phyloP scores from a whole-genome alignment of 1,140 invertebrate genomes.

The Habropoda laboriosa region DNA sequence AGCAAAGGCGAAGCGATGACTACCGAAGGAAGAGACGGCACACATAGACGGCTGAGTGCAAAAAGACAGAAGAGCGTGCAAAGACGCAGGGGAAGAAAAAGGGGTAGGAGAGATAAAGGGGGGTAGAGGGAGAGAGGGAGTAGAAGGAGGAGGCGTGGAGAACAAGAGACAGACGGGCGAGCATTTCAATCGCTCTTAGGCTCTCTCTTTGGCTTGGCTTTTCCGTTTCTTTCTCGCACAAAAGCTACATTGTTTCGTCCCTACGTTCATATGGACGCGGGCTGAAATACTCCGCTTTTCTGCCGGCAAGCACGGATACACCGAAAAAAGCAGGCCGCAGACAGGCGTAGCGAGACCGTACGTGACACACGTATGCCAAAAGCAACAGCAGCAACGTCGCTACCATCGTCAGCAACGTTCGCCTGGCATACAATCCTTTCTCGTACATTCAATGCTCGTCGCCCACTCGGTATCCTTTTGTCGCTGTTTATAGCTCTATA shows the following conservation, averaged over 20 bases:
- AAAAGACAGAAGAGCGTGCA: conserved; percentile 9
- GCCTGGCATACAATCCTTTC: conserved; percentile 55
- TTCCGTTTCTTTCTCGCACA: conserved; percentile 67
- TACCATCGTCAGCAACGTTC: conserved; percentile 40
- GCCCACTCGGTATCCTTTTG: conserved; percentile 59
- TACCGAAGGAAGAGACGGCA: conserved; percentile 2
- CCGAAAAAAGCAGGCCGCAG: conserved; percentile 40
- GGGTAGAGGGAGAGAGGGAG: background rate
- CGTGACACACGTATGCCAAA: conserved; percentile 41
- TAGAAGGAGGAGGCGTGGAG: conserved; percentile 1
- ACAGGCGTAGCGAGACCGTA: conserved; percentile 28
- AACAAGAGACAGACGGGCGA: conserved; percentile 52
- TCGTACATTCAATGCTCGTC: conserved; percentile 49
- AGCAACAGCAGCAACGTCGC: conserved; percentile 48
- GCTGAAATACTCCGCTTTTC: conserved; percentile 59
- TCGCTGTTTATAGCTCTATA: conserved; percentile 59
- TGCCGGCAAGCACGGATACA: conserved; percentile 43
- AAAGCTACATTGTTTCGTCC: conserved; percentile 73
- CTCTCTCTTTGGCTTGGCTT: conserved; percentile 66
- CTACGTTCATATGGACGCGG: conserved; percentile 50
- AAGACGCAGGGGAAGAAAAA: conserved; percentile 11
- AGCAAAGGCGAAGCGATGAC: background rate
- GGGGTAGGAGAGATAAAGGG: background rate
- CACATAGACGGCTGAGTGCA: background rate
- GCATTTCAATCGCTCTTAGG: conserved; percentile 73